A percentile compares a stretch with the other conserved stretches of the same genome.
Conservation (phyloP, 1,140 invertebrate species). For the Oscheius sp. region DNA sequence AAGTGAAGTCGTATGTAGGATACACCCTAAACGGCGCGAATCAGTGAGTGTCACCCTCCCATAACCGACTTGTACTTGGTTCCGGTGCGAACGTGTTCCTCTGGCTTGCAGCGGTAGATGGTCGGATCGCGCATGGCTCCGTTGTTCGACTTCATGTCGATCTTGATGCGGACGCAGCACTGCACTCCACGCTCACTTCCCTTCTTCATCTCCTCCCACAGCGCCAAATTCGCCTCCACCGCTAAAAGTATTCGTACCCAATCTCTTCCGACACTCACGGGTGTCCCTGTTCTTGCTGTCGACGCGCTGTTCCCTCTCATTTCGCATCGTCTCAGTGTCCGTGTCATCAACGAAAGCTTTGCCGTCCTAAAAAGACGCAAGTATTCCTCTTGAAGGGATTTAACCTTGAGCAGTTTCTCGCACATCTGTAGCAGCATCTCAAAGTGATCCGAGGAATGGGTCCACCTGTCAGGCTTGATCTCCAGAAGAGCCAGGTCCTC, state of each 20-base stretch:
- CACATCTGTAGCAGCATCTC: slow-evolving; percentile 83
- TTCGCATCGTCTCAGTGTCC: slow-evolving; percentile 87
- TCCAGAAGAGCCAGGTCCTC: slow-evolving; percentile 87
- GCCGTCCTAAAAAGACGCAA: no score
- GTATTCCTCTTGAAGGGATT: no score
- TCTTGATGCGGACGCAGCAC: slow-evolving; percentile 92
- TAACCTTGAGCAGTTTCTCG: slow-evolving; percentile 80
- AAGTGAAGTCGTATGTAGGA: slow-evolving; percentile 99
- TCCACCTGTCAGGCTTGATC: slow-evolving; percentile 86
- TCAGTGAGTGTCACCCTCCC: neutral
- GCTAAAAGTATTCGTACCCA: slow-evolving; percentile 65
- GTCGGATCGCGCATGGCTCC: slow-evolving; percentile 98
- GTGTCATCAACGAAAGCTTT: slow-evolving; percentile 97
- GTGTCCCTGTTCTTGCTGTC: slow-evolving; percentile 84
- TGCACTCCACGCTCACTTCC: slow-evolving; percentile 76
- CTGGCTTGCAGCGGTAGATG: slow-evolving; percentile 95
- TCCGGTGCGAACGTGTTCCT: slow-evolving; percentile 86
- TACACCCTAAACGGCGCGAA: slow-evolving; percentile 74
- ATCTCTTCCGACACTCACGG: slow-evolving; percentile 67
- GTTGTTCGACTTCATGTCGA: slow-evolving; percentile 92
- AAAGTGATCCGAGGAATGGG: slow-evolving; percentile 95
- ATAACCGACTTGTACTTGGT: slow-evolving; percentile 84
- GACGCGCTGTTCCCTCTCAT: slow-evolving; percentile 81
- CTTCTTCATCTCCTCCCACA: slow-evolving; percentile 94
- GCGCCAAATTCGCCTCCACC: slow-evolving; percentile 77